Evolutionary conservation across 1,140 invertebrate genomes (phyloP).

Genomic region (Diorhabda sublineata): DNA sequence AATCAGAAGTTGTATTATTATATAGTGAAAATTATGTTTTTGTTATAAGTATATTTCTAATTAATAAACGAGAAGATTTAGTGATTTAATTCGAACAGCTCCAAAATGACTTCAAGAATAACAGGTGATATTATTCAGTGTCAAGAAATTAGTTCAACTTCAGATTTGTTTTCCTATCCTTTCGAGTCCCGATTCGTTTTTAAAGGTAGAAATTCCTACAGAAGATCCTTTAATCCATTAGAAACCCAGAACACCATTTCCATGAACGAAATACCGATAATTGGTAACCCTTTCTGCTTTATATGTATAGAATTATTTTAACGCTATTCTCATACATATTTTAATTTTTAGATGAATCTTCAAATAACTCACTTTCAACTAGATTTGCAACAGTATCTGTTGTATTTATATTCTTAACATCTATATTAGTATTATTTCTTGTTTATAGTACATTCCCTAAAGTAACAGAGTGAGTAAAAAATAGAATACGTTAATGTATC

Average conservation of each 20-base stretch:
- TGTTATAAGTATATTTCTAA: no score
- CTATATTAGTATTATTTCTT: constrained; percentile 58
- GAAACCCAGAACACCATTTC: no score
- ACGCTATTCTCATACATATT: no score
- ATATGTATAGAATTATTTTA: no score
- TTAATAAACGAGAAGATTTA: neutral
- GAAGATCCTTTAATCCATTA: constrained; percentile 13
- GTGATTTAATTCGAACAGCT: neutral
- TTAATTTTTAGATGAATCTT: neutral
- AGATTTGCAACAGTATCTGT: constrained; percentile 55
- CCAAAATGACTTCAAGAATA: constrained; percentile 18
- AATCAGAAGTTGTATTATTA: neutral
- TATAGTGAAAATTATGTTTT: no score
- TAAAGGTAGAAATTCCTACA: constrained; percentile 26
- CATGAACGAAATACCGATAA: no score
- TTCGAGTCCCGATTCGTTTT: constrained; percentile 27
- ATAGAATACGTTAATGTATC: constrained; percentile 9
- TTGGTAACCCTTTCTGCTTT: no score
- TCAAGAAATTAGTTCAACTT: constrained; percentile 35
- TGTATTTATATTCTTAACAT: constrained; percentile 60
- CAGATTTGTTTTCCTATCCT: constrained; percentile 32
- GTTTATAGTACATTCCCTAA: constrained; percentile 77
- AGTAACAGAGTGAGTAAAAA: constrained; percentile 69
- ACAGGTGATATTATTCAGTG: constrained; percentile 40
- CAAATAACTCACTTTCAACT: constrained; percentile 36